Evolutionary conservation across 2,113 vertebrate genomes (phyloP).

Genomic region (Fulmarus glacialis): DNA sequence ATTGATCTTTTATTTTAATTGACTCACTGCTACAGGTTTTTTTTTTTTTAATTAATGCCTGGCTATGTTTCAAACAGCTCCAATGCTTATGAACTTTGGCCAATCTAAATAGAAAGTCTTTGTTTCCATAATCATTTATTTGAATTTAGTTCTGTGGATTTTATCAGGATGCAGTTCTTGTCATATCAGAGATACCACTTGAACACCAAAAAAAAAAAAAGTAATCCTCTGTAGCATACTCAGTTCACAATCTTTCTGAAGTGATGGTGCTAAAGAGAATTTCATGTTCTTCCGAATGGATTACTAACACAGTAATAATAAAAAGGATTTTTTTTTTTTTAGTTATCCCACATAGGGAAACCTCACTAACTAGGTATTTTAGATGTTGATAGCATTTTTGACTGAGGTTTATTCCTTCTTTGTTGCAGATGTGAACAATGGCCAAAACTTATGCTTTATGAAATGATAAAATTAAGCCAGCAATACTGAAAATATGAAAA

Average conservation of each 20-base stretch:
- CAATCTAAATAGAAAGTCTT: not conserved
- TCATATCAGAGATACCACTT: not conserved
- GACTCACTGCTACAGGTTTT: not conserved
- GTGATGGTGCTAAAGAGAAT: not conserved
- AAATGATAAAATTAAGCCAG: not conserved
- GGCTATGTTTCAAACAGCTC: not conserved
- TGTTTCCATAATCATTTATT: not conserved
- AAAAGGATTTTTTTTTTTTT: not conserved
- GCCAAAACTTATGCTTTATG: not conserved
- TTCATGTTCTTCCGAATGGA: not conserved
- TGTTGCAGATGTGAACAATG: not conserved
- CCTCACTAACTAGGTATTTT: not conserved
- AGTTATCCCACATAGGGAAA: not conserved
- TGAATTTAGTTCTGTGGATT: not conserved
- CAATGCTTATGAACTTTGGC: not conserved
- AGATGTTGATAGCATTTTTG: not conserved
- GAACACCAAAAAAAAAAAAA: not conserved
- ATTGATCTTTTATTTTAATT: conserved; percentile 5
- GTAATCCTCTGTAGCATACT: not conserved
- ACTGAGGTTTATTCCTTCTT: not conserved
- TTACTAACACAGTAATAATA: not conserved
- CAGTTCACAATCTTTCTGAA: not conserved
- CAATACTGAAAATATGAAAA: not conserved
- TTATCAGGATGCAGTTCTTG: not conserved
- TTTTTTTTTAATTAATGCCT: not conserved